Evolutionary conservation across 1,140 invertebrate species (phyloP), one percentile per base, ranked within the genome.

Genomic region (Coboldia fuscipes): DNA sequence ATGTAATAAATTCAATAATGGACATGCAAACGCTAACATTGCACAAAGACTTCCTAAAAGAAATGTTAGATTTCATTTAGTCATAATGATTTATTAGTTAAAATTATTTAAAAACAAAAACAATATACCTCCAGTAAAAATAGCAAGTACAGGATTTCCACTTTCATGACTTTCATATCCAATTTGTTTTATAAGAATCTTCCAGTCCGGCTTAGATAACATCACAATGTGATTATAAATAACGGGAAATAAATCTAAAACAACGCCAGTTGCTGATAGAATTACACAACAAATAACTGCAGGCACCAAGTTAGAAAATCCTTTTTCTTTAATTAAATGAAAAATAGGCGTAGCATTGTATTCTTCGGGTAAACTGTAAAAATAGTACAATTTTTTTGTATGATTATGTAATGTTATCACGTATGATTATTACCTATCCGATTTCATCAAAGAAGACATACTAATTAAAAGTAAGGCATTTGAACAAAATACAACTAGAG

Each of bases 1-100:
- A 17, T 53, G 45, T 20, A 41, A 50, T 18, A 55, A 40, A 37
- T 53, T 48, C 37, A 53, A 47, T 38, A 74, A 39, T 0, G 70
- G 70, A 45, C 70, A 72, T 10, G 70, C 68, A 42, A 72, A 72
- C 2, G 70, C 69, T 36, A 74, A 43, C 41, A 72, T 72, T 23
- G 68, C 66, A 32, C 68, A 62, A 35, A 72, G 43, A 41, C 69
- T 72, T 34, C 70, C 66, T 69, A 45, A 40, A 60, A 60, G 10
- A 19, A 37, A 15, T 14, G 16, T 15, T 24, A 20, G 30, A 33
- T 2, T 15, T 32, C 14, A 32, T 5, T 32, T 32, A 13, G 7
- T 4, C 12, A 18, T 32, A n/a, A n/a, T n/a, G n/a, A n/a, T n/a
- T n/a, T n/a, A n/a, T n/a, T n/a, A 30, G 14, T 30, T 30, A 7